A percentile compares a stretch with the other conserved stretches of the same genome.
Conservation (phyloP, 53 echinoderm and acorn worm genomes). For the Antedon mediterranea region DNA sequence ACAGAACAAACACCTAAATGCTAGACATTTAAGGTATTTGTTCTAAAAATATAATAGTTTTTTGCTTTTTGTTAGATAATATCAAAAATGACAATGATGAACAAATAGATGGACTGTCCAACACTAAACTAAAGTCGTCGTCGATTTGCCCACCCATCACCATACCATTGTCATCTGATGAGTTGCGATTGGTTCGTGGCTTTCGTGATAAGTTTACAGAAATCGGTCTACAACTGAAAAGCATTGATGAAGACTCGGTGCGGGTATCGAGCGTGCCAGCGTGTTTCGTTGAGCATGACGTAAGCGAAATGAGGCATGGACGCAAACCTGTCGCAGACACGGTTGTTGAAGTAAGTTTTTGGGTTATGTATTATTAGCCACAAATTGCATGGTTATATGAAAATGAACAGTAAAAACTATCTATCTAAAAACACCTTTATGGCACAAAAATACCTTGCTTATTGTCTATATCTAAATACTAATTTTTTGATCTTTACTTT, state of each 20-base stretch:
- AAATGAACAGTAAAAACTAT: too few species aligned
- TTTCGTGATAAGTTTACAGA: constrained; percentile 37
- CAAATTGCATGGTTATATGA: too few species aligned
- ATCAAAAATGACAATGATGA: not conserved
- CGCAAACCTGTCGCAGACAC: constrained; percentile 53
- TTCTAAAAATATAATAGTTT: constrained; percentile 32
- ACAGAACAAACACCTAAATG: too few species aligned
- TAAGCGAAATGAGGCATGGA: constrained; percentile 55
- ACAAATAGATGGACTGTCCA: not conserved
- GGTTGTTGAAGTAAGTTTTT: constrained; percentile 52
- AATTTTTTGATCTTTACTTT: not conserved
- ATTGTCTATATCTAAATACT: too few species aligned
- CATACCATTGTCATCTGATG: constrained; percentile 24
- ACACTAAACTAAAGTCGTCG: constrained; percentile 32
- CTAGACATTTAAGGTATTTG: not conserved
- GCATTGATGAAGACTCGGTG: constrained; percentile 9
- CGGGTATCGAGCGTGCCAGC: constrained; percentile 56
- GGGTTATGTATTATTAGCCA: too few species aligned
- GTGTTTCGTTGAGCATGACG: constrained; percentile 83
- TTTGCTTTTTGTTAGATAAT: not conserved
- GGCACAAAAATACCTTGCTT: too few species aligned
- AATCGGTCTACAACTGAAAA: constrained; percentile 35
- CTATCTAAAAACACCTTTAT: too few species aligned
- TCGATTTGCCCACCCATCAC: constrained; percentile 42
- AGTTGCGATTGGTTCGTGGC: constrained; percentile 44